Percentiles rank a stretch among this genome's conserved stretches.
Conservation (phyloP, 2,888 invertebrate genomes). For the Monopis laevigella region DNA sequence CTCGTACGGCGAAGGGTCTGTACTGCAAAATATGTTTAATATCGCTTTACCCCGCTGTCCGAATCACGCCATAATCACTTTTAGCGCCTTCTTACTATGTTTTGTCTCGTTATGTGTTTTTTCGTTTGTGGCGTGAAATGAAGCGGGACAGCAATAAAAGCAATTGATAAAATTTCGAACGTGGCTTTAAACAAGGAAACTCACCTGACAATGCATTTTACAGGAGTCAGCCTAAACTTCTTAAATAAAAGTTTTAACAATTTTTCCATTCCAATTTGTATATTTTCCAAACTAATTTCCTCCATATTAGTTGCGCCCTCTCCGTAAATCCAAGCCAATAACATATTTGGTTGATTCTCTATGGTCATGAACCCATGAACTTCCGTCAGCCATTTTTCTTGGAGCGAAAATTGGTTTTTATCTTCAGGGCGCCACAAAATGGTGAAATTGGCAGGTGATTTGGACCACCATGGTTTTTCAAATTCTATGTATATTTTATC, state of each 20-base stretch:
- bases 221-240: slow-evolving; percentile 60
- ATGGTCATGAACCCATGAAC: slow-evolving; percentile 70
- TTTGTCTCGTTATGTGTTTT: too few relatives aligned
- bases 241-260: slow-evolving; percentile 63
- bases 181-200: slow-evolving; percentile 11
- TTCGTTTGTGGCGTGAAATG: too few relatives aligned
- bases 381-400: slow-evolving; percentile 68
- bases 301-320: slow-evolving; percentile 71
- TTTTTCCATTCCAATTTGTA: slow-evolving; percentile 61
- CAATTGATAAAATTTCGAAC: too few relatives aligned
- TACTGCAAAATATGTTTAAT: too few relatives aligned
- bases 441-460: slow-evolving; percentile 49
- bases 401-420: slow-evolving; percentile 45
- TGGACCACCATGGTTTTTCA: slow-evolving; percentile 72
- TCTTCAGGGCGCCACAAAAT: slow-evolving; percentile 68
- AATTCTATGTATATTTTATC: slow-evolving; percentile 78
- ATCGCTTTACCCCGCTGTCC: too few relatives aligned
- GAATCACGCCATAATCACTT: too few relatives aligned
- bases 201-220: slow-evolving; percentile 63
- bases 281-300: slow-evolving; percentile 51
- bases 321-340: slow-evolving; percentile 75
- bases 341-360: slow-evolving; percentile 66
- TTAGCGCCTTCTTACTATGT: too few relatives aligned
- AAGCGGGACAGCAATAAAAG: too few relatives aligned
- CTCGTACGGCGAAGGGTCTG: too few relatives aligned